Base-by-base conservation (phyloP, 2,113 vertebrate species). In the Struthio camelus region DNA sequence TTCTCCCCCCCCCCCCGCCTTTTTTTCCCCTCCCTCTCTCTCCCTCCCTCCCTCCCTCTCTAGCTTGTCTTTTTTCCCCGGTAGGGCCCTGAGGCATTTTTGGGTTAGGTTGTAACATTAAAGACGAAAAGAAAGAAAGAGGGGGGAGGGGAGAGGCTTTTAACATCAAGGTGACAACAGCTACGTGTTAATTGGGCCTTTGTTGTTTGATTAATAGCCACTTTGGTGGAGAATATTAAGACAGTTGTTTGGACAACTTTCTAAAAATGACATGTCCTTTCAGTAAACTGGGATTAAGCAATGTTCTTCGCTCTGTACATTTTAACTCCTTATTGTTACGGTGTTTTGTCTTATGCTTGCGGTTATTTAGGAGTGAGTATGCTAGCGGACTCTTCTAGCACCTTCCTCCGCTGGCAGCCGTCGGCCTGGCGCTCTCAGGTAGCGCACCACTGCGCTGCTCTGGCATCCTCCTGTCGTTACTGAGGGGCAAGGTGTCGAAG, bases 121-220 rank as follows among this genome's bases (percentile, higher is more conserved):
- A 96, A 96, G 92, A 93, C 92, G 93, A 85, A 96, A 93, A 94
- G 67, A 88, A 87, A 93, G 93, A 94, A 80, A 79, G 87, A 44
- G 73, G 83, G 94, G 94, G 87, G 88, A 97, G 97, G 97, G 97
- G 92, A 96, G 85, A 97, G 97, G 97, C 97, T 97, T 98, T 98
- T 98, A 98, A 96, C 98, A 96, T 96, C 92, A 97, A 97, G 94
- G 95, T 98, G 98, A 97, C 97, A 98, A 98, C 96, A 98, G 97
- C 96, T 97, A 98, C 97, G 97, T 97, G 97, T 97, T 98, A 98
- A 98, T 98, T 98, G 98, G 97, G 96, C 96, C 83, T 97, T 98
- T 97, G 97, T 97, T 98, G 95, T 98, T 96, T 97, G 95, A 97
- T 98, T 97, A 97, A 98, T 96, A 81, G 94, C 81, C 92, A 93